These are phyloP conservation scores for Maccullochella peelii DNA, from an alignment of 2,113 vertebrate genomes.

Conservation along the genomic window DNA sequence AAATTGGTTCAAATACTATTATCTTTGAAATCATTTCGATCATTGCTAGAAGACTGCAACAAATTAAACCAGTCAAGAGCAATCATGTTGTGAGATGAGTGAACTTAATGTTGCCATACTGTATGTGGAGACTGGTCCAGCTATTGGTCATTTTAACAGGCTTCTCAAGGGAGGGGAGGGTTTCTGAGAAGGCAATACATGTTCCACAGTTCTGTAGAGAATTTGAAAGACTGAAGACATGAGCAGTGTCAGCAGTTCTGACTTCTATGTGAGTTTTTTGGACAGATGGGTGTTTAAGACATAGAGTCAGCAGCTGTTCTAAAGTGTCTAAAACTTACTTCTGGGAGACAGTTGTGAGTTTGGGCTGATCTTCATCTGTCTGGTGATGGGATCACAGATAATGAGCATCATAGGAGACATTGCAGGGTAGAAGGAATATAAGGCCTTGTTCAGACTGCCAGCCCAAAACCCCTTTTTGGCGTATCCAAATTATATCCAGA, in stretches of 20 bases:
- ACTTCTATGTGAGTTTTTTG: constrained; percentile 6
- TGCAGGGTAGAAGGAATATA: neutral
- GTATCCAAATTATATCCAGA: no score
- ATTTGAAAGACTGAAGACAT: neutral
- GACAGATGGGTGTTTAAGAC: constrained; percentile 17
- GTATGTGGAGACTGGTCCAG: neutral
- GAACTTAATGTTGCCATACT: neutral
- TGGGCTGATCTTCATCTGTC: neutral
- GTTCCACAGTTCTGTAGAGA: neutral
- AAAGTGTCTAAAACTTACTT: neutral
- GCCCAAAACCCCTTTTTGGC: no score
- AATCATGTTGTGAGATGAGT: neutral
- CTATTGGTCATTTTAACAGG: no score
- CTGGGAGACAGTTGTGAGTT: constrained; percentile 12
- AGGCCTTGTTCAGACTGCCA: no score
- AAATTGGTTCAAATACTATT: neutral
- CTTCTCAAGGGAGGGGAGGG: neutral
- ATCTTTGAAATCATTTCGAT: neutral
- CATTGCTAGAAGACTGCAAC: neutral
- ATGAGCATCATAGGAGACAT: neutral
- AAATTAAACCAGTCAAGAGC: constrained; percentile 8
- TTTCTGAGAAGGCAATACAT: neutral
- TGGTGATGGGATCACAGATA: neutral
- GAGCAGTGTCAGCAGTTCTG: neutral
- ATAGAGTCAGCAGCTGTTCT: constrained; percentile 17